Conservation (phyloP, 2,113 vertebrate species). For the Microcebus ravelobensis region DNA sequence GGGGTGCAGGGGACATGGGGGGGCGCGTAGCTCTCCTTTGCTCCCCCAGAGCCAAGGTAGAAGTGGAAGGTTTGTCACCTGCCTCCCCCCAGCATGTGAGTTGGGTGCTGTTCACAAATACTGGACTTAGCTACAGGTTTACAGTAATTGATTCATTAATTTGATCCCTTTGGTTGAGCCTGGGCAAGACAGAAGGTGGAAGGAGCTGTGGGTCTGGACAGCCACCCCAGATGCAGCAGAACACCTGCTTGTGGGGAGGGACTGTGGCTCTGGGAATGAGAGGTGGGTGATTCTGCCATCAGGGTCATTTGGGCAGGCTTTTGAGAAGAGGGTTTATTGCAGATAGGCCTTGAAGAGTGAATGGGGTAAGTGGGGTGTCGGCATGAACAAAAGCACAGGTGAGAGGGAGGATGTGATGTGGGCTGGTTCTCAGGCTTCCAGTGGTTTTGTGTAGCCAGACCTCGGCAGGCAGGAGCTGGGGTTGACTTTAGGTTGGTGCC, state of each 20-base stretch:
- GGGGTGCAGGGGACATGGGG: no score
- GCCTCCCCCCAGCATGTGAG: not conserved
- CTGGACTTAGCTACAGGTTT: not conserved
- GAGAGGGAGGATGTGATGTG: not conserved
- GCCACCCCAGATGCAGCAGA: not conserved
- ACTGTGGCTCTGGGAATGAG: not conserved
- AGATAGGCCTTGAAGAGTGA: not conserved
- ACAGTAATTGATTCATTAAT: not conserved
- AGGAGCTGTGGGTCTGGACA: not conserved
- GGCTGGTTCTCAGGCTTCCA: not conserved
- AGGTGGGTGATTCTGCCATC: not conserved
- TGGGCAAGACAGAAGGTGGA: not conserved
- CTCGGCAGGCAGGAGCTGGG: not conserved
- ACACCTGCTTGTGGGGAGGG: not conserved
- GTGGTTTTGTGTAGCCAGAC: not conserved
- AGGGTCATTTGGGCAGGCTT: not conserved
- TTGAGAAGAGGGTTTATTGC: not conserved
- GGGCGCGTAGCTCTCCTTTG: not conserved
- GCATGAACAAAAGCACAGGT: not conserved
- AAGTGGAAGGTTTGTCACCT: not conserved
- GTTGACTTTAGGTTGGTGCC: not conserved
- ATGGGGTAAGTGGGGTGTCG: not conserved
- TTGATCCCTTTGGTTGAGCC: not conserved
- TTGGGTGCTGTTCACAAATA: not conserved
- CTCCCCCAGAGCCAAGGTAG: not conserved